A percentile compares a stretch with the other conserved stretches of the same genome.
These are phyloP conservation scores for Venustaconcha ellipsiformis DNA, from an alignment of 1,140 invertebrate genomes.

Conservation along the genomic window DNA sequence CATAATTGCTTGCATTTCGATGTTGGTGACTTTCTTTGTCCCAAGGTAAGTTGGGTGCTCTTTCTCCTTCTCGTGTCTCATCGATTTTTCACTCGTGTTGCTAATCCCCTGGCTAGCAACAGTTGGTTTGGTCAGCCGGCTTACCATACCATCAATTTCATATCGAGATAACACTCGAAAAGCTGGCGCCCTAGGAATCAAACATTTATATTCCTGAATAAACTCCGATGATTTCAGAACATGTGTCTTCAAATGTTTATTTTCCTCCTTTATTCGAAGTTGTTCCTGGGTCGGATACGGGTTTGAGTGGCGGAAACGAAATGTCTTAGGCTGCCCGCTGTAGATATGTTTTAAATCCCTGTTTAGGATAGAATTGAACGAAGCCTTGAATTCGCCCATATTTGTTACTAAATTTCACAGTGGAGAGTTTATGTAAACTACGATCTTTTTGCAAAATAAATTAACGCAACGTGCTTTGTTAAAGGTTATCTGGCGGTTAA, in stretches of 20 bases:
- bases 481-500: too few species aligned
- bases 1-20: slow-evolving; percentile 38
- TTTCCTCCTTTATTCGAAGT: slow-evolving; percentile 44
- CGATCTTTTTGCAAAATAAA: too few species aligned
- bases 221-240: slow-evolving; percentile 54
- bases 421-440: neutral
- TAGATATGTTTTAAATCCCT: slow-evolving; percentile 57
- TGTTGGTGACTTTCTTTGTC: slow-evolving; percentile 30
- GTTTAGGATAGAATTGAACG: slow-evolving; percentile 50
- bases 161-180: slow-evolving; percentile 51
- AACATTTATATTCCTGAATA: slow-evolving; percentile 46
- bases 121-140: slow-evolving; percentile 36
- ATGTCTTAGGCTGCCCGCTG: slow-evolving; percentile 46
- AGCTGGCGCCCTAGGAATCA: slow-evolving; percentile 55
- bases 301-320: slow-evolving; percentile 34
- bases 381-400: slow-evolving; percentile 51
- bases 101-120: slow-evolving; percentile 35
- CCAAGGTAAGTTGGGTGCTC: slow-evolving; percentile 42
- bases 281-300: slow-evolving; percentile 56
- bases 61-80: slow-evolving; percentile 33
- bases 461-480: too few species aligned
- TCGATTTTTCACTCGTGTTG: slow-evolving; percentile 36
- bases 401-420: neutral
- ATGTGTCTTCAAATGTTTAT: slow-evolving; percentile 45
- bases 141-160: slow-evolving; percentile 46